Percentiles rank a stretch among this genome's conserved stretches.
phyloP scores from a whole-genome alignment of 1,140 invertebrate species.

The Bombus polaris region DNA sequence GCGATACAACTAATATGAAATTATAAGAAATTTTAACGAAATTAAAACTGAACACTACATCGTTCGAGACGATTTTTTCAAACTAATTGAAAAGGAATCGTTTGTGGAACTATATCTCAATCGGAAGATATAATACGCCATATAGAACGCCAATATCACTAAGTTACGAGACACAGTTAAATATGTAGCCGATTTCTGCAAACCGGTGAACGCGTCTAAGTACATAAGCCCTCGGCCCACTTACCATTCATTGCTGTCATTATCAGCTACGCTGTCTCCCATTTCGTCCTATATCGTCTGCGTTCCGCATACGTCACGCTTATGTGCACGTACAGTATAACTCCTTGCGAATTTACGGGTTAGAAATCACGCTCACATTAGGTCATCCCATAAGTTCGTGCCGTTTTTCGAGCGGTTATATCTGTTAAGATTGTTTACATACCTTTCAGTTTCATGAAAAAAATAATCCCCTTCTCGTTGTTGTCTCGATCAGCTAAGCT shows the following conservation, averaged over 20 bases:
- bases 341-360: slow-evolving; percentile 21
- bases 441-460: too few relatives aligned
- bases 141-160: not conserved
- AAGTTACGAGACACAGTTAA: slow-evolving; percentile 19
- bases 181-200: slow-evolving; percentile 46
- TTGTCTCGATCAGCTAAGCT: too few relatives aligned
- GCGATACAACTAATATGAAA: not conserved
- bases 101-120: not conserved
- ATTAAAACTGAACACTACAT: too few relatives aligned
- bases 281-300: slow-evolving; percentile 53
- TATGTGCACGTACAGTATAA: not conserved
- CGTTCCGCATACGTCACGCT: slow-evolving; percentile 13
- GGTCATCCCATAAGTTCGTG: too few relatives aligned
- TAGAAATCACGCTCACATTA: not conserved
- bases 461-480: too few relatives aligned
- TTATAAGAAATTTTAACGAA: not conserved
- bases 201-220: slow-evolving; percentile 43
- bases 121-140: not conserved
- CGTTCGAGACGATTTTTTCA: too few relatives aligned
- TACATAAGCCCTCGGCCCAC: slow-evolving; percentile 63
- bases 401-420: too few relatives aligned
- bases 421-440: too few relatives aligned
- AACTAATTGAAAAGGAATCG: not conserved
- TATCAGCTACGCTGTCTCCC: slow-evolving; percentile 71
- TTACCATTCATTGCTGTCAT: slow-evolving; percentile 77